Evolutionary conservation across 2,113 vertebrate species (phyloP).

Genomic region (Sakesphorus luctuosus): DNA sequence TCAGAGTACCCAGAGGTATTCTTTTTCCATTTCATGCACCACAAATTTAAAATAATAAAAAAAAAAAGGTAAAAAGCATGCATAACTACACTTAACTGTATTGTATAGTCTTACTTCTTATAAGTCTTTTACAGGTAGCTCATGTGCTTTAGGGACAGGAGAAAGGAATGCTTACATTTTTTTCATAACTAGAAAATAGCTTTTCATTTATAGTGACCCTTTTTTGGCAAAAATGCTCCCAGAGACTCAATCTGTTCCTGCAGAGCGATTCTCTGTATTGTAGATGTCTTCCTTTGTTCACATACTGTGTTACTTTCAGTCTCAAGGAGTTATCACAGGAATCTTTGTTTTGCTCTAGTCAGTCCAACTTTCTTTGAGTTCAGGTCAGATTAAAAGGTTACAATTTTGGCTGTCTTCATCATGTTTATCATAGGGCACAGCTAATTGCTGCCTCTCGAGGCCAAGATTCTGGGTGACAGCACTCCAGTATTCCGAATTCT

Average conservation of each 20-base stretch:
- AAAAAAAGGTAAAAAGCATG: accelerated
- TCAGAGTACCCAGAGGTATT: neutral
- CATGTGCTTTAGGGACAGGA: neutral
- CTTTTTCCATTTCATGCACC: neutral
- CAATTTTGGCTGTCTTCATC: neutral
- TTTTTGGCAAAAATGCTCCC: neutral
- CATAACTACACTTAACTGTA: neutral
- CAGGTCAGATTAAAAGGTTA: neutral
- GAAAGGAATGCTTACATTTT: neutral
- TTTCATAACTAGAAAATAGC: neutral
- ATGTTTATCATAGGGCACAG: neutral
- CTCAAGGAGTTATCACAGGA: neutral
- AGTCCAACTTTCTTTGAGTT: neutral
- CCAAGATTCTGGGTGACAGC: neutral
- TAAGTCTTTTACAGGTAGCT: neutral
- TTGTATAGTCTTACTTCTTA: neutral
- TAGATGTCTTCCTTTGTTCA: neutral
- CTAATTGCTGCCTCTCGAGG: neutral
- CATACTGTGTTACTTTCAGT: neutral
- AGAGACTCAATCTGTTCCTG: neutral
- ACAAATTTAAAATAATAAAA: neutral
- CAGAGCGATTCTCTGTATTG: accelerated
- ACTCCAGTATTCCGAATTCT: neutral
- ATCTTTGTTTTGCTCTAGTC: neutral
- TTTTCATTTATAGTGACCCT: neutral